phyloP scores from a whole-genome alignment of 2,797 vertebrate genomes.

The Sebastes glaucus region DNA sequence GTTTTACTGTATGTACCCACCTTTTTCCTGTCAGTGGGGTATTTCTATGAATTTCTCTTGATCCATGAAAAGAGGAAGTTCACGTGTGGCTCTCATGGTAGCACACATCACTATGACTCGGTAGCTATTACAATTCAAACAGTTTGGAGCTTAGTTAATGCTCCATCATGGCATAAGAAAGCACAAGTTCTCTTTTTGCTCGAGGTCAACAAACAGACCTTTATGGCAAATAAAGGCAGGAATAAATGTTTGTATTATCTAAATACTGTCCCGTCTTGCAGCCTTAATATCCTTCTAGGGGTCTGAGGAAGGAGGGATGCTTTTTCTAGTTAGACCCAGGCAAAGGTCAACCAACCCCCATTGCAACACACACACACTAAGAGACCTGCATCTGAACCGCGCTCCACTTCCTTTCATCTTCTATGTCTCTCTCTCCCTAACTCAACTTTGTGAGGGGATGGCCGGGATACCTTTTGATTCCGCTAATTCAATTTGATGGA shows the following conservation, averaged over 20 bases:
- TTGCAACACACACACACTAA: conserved; percentile 57
- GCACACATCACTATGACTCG: conserved; percentile 33
- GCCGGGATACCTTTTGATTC: conserved; percentile 86
- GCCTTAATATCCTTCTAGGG: conserved; percentile 74
- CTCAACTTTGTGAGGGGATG: conserved; percentile 81
- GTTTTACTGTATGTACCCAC: conserved; percentile 62
- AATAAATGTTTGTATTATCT: conserved; percentile 52
- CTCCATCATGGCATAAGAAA: conserved; percentile 10
- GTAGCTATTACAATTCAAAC: conserved; percentile 8
- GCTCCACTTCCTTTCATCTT: conserved; percentile 84
- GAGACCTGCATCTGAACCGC: conserved; percentile 85
- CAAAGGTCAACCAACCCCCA: conserved; percentile 79
- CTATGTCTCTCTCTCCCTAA: conserved; percentile 80
- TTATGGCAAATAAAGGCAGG: conserved; percentile 14
- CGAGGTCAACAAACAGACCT: conserved; percentile 19
- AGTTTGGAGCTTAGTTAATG: conserved; percentile 21
- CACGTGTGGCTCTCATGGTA: conserved; percentile 8
- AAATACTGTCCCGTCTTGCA: conserved; percentile 57
- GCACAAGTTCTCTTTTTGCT: conserved; percentile 31
- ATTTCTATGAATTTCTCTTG: conserved; percentile 80
- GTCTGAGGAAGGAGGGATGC: conserved; percentile 72
- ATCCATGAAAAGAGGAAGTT: conserved; percentile 80
- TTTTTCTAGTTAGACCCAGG: conserved; percentile 72
- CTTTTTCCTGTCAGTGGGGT: conserved; percentile 65
- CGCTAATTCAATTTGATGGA: conserved; percentile 88